A percentile compares a stretch with the other conserved stretches of the same genome.
These are phyloP conservation scores for Oncorhynchus gorbuscha DNA, from an alignment of 2,113 vertebrate species.

Conservation along the genomic window DNA sequence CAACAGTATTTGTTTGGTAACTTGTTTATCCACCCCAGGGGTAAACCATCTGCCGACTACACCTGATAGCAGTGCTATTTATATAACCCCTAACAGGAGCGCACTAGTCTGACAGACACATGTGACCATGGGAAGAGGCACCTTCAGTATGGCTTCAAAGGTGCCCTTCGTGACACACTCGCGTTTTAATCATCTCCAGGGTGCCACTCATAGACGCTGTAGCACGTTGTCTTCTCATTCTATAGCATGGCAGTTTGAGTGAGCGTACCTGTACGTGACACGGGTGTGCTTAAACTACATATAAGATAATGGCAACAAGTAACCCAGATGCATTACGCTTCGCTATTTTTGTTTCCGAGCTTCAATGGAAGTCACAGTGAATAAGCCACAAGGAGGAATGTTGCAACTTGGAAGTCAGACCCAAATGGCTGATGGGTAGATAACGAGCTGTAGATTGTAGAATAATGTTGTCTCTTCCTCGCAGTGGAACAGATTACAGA, in stretches of 20 bases:
- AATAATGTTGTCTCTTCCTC: neutral
- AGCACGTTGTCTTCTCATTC: neutral
- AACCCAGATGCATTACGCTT: neutral
- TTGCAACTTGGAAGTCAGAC: slow-evolving; percentile 2
- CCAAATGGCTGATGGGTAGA: slow-evolving; percentile 33
- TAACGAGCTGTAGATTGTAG: slow-evolving; percentile 36
- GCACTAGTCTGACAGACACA: neutral
- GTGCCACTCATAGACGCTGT: neutral
- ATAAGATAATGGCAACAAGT: neutral
- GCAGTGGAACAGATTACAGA: neutral
- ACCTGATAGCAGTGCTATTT: slow-evolving; percentile 1
- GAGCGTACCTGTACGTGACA: neutral
- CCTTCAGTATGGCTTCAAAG: neutral
- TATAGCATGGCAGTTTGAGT: neutral
- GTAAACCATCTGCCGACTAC: slow-evolving; percentile 2
- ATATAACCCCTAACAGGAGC: neutral
- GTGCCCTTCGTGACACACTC: neutral
- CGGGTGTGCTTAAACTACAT: neutral
- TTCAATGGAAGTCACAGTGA: slow-evolving; percentile 9
- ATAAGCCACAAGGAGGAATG: slow-evolving; percentile 4
- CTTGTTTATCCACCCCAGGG: neutral
- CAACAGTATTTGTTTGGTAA: neutral
- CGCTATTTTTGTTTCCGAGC: neutral
- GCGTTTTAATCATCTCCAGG: neutral
- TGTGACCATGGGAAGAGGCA: neutral